These are phyloP conservation scores for Mohoua ochrocephala DNA, from an alignment of 2,113 vertebrate species.

Conservation along the genomic window DNA sequence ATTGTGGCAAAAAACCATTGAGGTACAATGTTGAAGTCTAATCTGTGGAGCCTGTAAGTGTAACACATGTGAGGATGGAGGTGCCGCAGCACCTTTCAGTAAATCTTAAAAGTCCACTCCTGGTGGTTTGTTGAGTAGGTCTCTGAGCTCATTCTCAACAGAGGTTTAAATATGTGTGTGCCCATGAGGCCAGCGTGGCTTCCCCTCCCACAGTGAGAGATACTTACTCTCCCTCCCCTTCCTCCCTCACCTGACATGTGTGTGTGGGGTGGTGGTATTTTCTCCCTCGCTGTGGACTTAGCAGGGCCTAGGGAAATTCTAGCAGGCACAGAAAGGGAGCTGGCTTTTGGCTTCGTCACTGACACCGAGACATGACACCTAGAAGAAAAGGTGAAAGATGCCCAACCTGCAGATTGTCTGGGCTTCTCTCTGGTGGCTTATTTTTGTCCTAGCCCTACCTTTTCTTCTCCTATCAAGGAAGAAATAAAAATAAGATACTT, in stretches of 20 bases:
- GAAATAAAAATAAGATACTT: neutral
- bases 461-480: neutral
- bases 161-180: neutral
- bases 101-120: neutral
- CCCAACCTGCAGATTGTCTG: neutral
- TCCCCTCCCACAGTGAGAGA: neutral
- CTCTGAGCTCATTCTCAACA: neutral
- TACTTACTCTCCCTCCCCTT: neutral
- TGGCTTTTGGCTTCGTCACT: neutral
- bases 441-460: neutral
- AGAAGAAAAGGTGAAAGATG: neutral
- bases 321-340: neutral
- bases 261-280: neutral
- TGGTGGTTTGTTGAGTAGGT: neutral
- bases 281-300: neutral
- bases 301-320: neutral
- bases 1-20: neutral
- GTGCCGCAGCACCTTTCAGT: neutral
- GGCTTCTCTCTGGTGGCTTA: neutral
- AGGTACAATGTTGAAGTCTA: neutral
- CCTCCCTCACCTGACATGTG: neutral
- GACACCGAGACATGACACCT: neutral
- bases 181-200: accelerated
- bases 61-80: neutral
- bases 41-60: neutral